Evolutionary conservation across 2,888 invertebrate genomes (phyloP).

Genomic region (Ganaspis brasiliensis): DNA sequence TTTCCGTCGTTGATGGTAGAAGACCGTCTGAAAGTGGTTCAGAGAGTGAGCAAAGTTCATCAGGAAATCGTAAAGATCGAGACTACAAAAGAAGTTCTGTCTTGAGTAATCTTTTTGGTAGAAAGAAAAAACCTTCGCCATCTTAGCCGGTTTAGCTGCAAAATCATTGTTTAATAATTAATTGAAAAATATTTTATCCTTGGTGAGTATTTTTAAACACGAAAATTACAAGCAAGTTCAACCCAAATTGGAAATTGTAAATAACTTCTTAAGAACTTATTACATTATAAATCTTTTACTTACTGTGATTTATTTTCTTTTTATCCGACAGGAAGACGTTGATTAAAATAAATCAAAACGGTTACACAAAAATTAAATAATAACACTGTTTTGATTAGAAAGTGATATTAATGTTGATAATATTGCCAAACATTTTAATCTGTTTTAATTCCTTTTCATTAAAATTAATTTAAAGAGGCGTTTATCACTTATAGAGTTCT

Average conservation of each 20-base stretch:
- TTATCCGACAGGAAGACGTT: too few relatives aligned
- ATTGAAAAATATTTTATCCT: neutral
- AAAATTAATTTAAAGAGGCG: too few relatives aligned
- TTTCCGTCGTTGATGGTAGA: constrained; percentile 74
- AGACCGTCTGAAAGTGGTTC: constrained; percentile 79
- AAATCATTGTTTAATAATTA: constrained; percentile 8
- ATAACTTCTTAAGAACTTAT: neutral
- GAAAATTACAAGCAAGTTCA: constrained; percentile 9
- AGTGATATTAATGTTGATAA: too few relatives aligned
- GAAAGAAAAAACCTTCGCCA: constrained; percentile 78
- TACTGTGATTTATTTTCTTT: too few relatives aligned
- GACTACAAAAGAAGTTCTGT: constrained; percentile 78
- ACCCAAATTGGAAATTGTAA: too few relatives aligned
- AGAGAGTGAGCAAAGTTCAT: constrained; percentile 79
- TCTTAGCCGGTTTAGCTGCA: constrained; percentile 69
- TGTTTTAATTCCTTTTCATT: too few relatives aligned
- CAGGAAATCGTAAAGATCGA: constrained; percentile 77
- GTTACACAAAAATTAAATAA: too few relatives aligned
- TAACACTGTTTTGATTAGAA: too few relatives aligned
- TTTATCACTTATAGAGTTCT: too few relatives aligned
- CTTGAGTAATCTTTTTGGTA: constrained; percentile 77
- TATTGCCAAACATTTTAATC: too few relatives aligned
- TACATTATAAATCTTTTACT: neutral
- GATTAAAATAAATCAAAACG: too few relatives aligned
- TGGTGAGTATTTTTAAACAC: neutral